A percentile compares a stretch with the other conserved stretches of the same genome.
These are phyloP conservation scores for Pollicipes pollicipes DNA, from an alignment of 1,140 invertebrate species.

Conservation along the genomic window DNA sequence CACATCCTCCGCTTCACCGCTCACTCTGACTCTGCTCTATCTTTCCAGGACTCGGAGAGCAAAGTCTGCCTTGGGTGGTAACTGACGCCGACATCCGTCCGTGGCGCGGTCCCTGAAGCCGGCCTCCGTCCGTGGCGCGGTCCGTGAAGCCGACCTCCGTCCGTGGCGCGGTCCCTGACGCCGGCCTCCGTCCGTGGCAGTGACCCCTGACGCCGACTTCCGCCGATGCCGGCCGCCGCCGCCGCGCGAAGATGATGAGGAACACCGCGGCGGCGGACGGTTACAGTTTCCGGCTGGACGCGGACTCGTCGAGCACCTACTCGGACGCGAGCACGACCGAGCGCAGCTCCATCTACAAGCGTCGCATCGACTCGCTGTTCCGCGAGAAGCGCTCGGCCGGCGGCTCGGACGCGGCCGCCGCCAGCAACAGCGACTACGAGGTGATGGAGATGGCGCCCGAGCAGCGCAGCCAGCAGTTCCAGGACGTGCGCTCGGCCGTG, in stretches of 20 bases:
- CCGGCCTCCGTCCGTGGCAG: too few species aligned
- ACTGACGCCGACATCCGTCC: too few species aligned
- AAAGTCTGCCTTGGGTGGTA: too few species aligned
- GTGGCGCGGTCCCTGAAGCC: too few species aligned
- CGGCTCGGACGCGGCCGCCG: slow-evolving; percentile 5
- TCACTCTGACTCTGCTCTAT: too few species aligned
- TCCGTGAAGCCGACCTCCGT: too few species aligned
- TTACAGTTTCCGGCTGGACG: slow-evolving; percentile 18
- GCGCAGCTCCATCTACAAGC: slow-evolving; percentile 44
- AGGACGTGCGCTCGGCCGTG: slow-evolving; percentile 33
- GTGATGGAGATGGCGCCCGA: slow-evolving; percentile 18
- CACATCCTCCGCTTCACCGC: too few species aligned
- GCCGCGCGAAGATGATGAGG: not conserved
- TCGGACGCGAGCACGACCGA: slow-evolving; percentile 22
- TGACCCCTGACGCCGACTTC: too few species aligned
- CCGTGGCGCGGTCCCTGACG: too few species aligned
- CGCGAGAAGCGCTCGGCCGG: slow-evolving; percentile 31
- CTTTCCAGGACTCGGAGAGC: too few species aligned
- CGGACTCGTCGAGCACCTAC: slow-evolving; percentile 12
- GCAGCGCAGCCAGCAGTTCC: slow-evolving; percentile 17
- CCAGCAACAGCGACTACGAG: slow-evolving; percentile 12
- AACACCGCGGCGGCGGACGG: slow-evolving; percentile 7
- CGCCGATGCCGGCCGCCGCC: too few species aligned
- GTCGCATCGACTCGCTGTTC: slow-evolving; percentile 65
- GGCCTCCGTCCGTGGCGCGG: too few species aligned